Evolutionary conservation across 1,140 invertebrate species (phyloP).

Genomic region (Maconellicoccus hirsutus): DNA sequence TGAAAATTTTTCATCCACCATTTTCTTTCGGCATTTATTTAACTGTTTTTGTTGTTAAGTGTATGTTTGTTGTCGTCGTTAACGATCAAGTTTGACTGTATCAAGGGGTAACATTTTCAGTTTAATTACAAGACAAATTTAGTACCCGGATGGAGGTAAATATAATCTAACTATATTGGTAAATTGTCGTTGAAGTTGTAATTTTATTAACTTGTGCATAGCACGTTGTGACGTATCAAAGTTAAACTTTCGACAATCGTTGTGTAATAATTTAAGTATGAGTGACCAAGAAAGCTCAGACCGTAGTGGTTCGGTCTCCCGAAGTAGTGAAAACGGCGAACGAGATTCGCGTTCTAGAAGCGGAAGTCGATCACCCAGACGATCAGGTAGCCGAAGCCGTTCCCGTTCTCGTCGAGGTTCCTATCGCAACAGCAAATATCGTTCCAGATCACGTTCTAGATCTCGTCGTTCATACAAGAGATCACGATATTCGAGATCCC

Average conservation of each 20-base stretch:
- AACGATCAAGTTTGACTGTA: conserved; percentile 4
- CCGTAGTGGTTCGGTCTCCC: not conserved
- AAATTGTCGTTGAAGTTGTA: not conserved
- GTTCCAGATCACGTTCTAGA: not conserved
- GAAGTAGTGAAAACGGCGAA: not conserved
- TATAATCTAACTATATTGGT: not conserved
- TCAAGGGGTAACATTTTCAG: not conserved
- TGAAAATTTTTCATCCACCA: not conserved
- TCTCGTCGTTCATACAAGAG: not conserved
- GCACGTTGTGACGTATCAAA: not conserved
- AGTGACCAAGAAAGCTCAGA: not conserved
- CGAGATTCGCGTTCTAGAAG: not conserved
- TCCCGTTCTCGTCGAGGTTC: conserved; percentile 22
- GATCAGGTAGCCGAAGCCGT: conserved; percentile 24
- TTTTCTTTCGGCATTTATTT: not conserved
- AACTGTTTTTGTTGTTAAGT: not conserved
- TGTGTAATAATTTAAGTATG: not conserved
- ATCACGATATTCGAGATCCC: conserved; percentile 30
- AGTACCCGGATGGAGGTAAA: not conserved
- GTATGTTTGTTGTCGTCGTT: conserved; percentile 3
- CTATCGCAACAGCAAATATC: conserved; percentile 24
- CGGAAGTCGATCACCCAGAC: conserved; percentile 24
- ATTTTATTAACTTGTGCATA: not conserved
- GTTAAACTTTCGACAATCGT: not conserved
- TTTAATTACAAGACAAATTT: conserved; percentile 3